Percentiles rank a stretch among this genome's conserved stretches.
Conservation (phyloP, 2,888 invertebrate species). For the Xanthorhoe spadicearia region DNA sequence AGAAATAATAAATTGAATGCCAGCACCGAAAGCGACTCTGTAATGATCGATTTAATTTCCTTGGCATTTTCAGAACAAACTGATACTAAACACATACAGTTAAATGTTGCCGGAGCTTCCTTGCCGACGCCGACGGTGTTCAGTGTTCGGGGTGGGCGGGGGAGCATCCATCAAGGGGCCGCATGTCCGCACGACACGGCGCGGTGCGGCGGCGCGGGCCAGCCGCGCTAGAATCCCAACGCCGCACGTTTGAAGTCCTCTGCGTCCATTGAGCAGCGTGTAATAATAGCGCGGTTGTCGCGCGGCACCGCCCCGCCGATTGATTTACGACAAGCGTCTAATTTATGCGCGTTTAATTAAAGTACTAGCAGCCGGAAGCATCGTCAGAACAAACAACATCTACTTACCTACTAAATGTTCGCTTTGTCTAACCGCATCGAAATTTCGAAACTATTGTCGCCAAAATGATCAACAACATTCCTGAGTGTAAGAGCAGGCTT, state of each 20-base stretch:
- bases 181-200: neutral
- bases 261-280: slow-evolving; percentile 59
- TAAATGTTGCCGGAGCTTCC: neutral
- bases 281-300: slow-evolving; percentile 50
- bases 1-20: neutral
- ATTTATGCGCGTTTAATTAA: slow-evolving; percentile 81
- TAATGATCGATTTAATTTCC: neutral
- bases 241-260: slow-evolving; percentile 60
- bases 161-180: slow-evolving; percentile 1
- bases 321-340: slow-evolving; percentile 70
- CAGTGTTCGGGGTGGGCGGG: neutral
- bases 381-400: slow-evolving; percentile 21
- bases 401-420: slow-evolving; percentile 41
- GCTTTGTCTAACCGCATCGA: slow-evolving; percentile 36
- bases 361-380: slow-evolving; percentile 74
- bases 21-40: neutral
- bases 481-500: neutral
- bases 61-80: neutral
- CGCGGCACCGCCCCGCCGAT: slow-evolving; percentile 56
- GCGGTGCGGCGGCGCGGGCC: slow-evolving; percentile 6
- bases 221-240: slow-evolving; percentile 56
- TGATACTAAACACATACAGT: neutral
- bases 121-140: neutral
- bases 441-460: neutral
- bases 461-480: neutral